Base-by-base conservation (phyloP, 92 coral and sea anemone species). In the Porites rus region DNA sequence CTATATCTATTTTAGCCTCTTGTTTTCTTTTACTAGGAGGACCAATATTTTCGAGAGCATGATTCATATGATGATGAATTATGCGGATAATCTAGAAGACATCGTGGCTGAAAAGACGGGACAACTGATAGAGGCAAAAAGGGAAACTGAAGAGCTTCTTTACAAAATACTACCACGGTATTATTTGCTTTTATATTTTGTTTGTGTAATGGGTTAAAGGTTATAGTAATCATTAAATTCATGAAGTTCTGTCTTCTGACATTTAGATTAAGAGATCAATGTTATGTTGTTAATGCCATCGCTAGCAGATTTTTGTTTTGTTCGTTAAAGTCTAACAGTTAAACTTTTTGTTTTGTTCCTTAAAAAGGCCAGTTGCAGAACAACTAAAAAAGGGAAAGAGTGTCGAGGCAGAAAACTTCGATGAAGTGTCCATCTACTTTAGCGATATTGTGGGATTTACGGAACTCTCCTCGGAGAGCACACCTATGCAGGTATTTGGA, bases 11-110 rank as follows among this genome's bases (percentile, higher is more conserved):
- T 56, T 56, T 3, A 10, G 25, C 69, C 18, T 19, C 9, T 8
- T 61, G 2, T 43, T 64, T n/a, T 50, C 12, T 12, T 21, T 59
- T 22, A 12, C 43, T 65, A 96, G 99, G 93, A 95, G 93, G 74
- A 95, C 92, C 46, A 97, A 97, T 85, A 93, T 97, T 61, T 89
- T 96, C 17, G 99, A 97, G 73, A 97, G 94, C 71, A 95, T 97
- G 98, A 85, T 95, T 43, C 91, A 97, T 65, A 97, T 97, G 99
- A 97, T 97, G 99, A 98, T 91, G 77, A 97, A 95, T 74, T 97
- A 97, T 65, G 95, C 99, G 21, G 96, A 97, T 69, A 93, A 97
- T 69, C 89, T 97, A 51, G 99, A 97, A 69, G 97, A 97, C 68
- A 78, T 97, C 60, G 99, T 97, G 7, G 82, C 89, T 9, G 97